Conservation (phyloP, 2,888 invertebrate species). For the Subacronicta megacephala region DNA sequence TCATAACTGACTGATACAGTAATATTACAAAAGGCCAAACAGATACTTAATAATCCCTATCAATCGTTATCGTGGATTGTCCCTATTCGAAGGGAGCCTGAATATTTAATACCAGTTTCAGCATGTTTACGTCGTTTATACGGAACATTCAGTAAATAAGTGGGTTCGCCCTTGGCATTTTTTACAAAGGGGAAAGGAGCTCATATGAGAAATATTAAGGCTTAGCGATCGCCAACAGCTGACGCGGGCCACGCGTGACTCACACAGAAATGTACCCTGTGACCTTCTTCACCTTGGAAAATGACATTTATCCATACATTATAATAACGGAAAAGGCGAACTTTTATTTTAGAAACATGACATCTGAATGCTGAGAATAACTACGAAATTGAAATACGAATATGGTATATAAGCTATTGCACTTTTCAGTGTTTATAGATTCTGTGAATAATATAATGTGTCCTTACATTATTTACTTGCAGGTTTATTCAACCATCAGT, state of each 20-base stretch:
- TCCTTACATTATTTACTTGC: too few species aligned
- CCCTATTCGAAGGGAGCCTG: slow-evolving; percentile 35
- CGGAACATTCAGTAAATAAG: slow-evolving; percentile 58
- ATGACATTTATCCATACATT: slow-evolving; percentile 59
- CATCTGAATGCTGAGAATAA: neutral
- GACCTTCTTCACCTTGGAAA: slow-evolving; percentile 70
- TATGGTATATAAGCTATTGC: neutral
- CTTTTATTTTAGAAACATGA: slow-evolving; percentile 18
- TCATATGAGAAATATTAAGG: slow-evolving; percentile 84
- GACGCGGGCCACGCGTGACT: slow-evolving; percentile 78
- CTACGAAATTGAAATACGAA: neutral
- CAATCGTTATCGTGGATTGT: slow-evolving; percentile 27
- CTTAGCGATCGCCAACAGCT: slow-evolving; percentile 82
- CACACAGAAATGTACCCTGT: slow-evolving; percentile 67
- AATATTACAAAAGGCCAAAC: slow-evolving; percentile 5
- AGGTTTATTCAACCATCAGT: too few species aligned
- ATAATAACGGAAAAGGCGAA: slow-evolving; percentile 38
- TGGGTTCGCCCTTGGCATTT: slow-evolving; percentile 62
- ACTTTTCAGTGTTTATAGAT: too few species aligned
- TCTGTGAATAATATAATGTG: too few species aligned
- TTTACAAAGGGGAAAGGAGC: slow-evolving; percentile 67
- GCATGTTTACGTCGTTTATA: slow-evolving; percentile 55
- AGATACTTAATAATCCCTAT: slow-evolving; percentile 12
- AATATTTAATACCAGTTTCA: slow-evolving; percentile 59
- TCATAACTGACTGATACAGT: slow-evolving; percentile 8